These are phyloP conservation scores for Drosophila insularis DNA, from an alignment of 1,140 invertebrate genomes.

Conservation along the genomic window DNA sequence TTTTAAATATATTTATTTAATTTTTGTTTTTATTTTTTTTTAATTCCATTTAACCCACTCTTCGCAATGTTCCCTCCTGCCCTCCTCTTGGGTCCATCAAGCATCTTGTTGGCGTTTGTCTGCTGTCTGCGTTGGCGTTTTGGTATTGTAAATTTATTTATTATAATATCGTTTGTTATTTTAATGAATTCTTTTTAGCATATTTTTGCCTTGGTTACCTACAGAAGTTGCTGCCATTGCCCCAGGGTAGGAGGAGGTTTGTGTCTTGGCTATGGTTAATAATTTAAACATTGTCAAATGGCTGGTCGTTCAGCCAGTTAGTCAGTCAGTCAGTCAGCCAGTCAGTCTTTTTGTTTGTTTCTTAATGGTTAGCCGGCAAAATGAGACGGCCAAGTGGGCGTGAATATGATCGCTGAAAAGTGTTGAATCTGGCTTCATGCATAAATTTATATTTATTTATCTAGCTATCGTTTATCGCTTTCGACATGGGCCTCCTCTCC, in stretches of 20 bases:
- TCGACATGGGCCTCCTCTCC: slow-evolving; percentile 35
- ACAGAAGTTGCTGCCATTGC: not conserved
- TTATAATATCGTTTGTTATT: slow-evolving; percentile 68
- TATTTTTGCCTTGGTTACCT: slow-evolving; percentile 40
- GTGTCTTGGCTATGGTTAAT: slow-evolving; percentile 40
- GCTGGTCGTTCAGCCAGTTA: slow-evolving; percentile 23
- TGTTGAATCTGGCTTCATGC: slow-evolving; percentile 60
- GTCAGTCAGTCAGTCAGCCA: not conserved
- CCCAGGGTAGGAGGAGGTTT: slow-evolving; percentile 16
- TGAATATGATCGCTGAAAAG: slow-evolving; percentile 69
- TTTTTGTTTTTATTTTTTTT: slow-evolving; percentile 40
- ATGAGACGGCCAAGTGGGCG: slow-evolving; percentile 50
- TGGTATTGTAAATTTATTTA: slow-evolving; percentile 54
- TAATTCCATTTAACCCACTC: slow-evolving; percentile 61
- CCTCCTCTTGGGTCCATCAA: not conserved
- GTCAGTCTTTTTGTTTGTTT: slow-evolving; percentile 6
- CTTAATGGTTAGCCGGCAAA: slow-evolving; percentile 31
- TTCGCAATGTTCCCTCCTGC: not conserved
- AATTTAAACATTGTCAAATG: slow-evolving; percentile 55
- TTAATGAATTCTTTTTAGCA: slow-evolving; percentile 67
- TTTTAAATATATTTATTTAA: slow-evolving; percentile 48
- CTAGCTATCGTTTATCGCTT: slow-evolving; percentile 55
- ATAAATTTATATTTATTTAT: slow-evolving; percentile 73
- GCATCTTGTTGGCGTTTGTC: not conserved
- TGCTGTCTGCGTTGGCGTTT: slow-evolving; percentile 42